These are phyloP conservation scores for Thalpophila matura DNA, from an alignment of 2,888 invertebrate species.

Conservation along the genomic window DNA sequence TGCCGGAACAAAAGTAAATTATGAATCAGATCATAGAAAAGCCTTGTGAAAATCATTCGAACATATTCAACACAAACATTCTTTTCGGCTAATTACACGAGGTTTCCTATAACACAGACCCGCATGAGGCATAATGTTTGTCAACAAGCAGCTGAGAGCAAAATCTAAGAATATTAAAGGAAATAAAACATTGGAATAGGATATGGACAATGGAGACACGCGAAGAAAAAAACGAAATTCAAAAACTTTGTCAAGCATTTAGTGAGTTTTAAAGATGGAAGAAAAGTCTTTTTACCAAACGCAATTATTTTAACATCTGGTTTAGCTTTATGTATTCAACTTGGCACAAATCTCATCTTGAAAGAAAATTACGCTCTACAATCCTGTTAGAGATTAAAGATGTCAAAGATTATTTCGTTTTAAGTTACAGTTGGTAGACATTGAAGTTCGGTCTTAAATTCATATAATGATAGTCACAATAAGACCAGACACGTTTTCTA, in stretches of 20 bases:
- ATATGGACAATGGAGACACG: background rate
- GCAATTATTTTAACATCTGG: conserved; percentile 11
- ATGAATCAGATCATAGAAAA: conserved; percentile 14
- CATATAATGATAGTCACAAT: background rate
- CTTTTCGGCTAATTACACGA: conserved; percentile 18
- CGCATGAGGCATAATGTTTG: background rate
- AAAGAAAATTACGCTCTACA: background rate
- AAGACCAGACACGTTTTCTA: background rate
- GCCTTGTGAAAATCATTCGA: conserved; percentile 6
- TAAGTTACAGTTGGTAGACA: background rate
- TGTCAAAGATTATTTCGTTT: conserved; percentile 1
- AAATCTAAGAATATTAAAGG: background rate
- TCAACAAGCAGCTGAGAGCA: background rate
- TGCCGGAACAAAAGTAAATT: background rate
- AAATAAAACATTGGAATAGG: background rate
- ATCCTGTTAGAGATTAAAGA: conserved; percentile 13
- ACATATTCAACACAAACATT: conserved; percentile 16
- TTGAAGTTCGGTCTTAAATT: conserved; percentile 6
- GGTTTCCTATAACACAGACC: conserved; percentile 13
- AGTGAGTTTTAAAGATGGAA: conserved; percentile 1
- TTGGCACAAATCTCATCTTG: background rate
- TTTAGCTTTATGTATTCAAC: conserved; percentile 21
- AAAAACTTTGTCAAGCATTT: too few relatives aligned
- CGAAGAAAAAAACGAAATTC: background rate
- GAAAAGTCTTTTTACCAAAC: conserved; percentile 9